Evolutionary conservation across 2,888 invertebrate species (phyloP).

Genomic region (Eudasyphora cyanicolor): DNA sequence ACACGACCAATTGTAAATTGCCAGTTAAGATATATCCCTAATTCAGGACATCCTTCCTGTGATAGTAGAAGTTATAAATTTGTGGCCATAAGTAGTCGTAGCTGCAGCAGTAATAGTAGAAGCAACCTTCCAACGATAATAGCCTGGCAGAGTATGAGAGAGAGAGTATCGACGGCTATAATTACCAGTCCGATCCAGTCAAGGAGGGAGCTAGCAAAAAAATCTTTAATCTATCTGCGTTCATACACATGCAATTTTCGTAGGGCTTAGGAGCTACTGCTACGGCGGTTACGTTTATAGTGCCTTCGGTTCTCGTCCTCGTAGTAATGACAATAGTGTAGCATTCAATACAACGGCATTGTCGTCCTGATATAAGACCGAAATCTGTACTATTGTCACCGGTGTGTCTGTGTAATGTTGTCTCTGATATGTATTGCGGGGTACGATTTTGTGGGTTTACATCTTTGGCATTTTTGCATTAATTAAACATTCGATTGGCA

Average conservation of each 20-base stretch:
- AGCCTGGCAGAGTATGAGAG: background rate
- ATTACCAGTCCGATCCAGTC: background rate
- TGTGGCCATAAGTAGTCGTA: constrained; percentile 14
- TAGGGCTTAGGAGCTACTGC: constrained; percentile 49
- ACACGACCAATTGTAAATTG: constrained; percentile 44
- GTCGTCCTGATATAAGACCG: background rate
- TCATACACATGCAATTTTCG: constrained; percentile 30
- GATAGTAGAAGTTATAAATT: constrained; percentile 56
- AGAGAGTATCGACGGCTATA: constrained; percentile 39
- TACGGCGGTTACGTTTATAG: constrained; percentile 40
- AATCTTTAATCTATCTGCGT: constrained; percentile 28
- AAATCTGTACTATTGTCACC: too few species aligned
- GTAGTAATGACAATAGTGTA: constrained; percentile 42
- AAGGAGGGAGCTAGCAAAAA: background rate
- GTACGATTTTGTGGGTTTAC: constrained; percentile 10
- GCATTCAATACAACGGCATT: background rate
- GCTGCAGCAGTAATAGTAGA: background rate
- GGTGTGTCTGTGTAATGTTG: background rate
- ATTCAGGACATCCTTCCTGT: constrained; percentile 49
- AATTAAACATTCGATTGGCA: constrained; percentile 27
- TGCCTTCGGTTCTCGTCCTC: background rate
- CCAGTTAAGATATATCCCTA: constrained; percentile 55
- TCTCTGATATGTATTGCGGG: background rate
- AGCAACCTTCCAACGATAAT: background rate
- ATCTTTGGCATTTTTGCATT: constrained; percentile 30